phyloP scores from a whole-genome alignment of 2,797 vertebrate genomes.

The Enoplosus armatus region DNA sequence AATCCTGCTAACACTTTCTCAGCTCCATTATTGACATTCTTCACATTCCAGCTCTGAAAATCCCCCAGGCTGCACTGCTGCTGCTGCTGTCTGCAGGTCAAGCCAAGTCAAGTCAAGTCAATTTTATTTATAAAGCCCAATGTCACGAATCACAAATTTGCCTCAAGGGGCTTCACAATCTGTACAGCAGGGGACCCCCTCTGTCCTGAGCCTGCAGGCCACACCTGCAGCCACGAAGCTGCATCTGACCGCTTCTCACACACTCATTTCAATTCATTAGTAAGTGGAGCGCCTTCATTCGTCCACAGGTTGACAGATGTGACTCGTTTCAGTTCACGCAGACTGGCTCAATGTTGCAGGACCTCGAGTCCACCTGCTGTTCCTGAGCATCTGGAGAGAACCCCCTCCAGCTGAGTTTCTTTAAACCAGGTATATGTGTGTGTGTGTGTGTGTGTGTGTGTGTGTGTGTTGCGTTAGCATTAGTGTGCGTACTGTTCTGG shows the following conservation, averaged over 20 bases:
- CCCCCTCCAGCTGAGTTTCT: too few relatives aligned
- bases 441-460: too few relatives aligned
- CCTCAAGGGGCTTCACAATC: neutral
- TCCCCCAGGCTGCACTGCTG: conserved; percentile 42
- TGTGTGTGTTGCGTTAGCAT: too few relatives aligned
- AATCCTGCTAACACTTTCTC: conserved; percentile 44
- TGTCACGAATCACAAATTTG: neutral
- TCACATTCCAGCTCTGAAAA: conserved; percentile 63
- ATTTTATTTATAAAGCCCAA: neutral
- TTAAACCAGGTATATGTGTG: too few relatives aligned
- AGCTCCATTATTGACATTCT: conserved; percentile 65
- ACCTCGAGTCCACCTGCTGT: neutral
- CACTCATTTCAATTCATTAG: neutral
- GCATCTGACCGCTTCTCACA: neutral
- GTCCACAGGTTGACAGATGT: neutral
- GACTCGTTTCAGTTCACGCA: neutral
- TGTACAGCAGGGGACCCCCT: neutral
- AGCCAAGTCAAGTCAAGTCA: neutral
- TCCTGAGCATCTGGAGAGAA: neutral
- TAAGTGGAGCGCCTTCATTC: accelerated
- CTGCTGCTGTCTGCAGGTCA: neutral
- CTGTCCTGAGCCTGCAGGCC: neutral
- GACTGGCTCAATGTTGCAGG: neutral
- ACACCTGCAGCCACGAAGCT: neutral
- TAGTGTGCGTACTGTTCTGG: neutral